Evolutionary conservation across 2,888 invertebrate species (phyloP).

Genomic region (Strigamia crassipes): DNA sequence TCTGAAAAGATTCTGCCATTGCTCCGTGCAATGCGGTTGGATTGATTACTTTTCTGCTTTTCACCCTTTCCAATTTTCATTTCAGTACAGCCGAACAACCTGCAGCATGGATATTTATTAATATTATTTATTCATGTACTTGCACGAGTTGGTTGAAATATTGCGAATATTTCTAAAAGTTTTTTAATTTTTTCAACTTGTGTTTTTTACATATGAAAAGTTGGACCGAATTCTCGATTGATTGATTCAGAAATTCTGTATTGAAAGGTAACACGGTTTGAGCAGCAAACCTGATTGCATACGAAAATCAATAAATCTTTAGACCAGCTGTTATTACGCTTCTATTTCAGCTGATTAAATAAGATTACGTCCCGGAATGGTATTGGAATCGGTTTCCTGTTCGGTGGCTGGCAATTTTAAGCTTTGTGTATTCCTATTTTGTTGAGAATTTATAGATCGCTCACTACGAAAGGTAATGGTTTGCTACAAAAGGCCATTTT

Average conservation of each 20-base stretch:
- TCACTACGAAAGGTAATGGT: background rate
- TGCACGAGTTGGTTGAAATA: background rate
- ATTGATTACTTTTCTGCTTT: background rate
- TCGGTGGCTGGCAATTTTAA: background rate
- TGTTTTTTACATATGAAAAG: background rate
- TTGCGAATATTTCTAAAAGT: background rate
- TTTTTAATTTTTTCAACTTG: background rate
- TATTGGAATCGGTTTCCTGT: background rate
- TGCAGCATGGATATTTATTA: background rate
- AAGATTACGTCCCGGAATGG: background rate
- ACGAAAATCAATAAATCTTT: conserved; percentile 31
- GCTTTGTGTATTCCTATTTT: background rate
- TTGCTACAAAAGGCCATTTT: background rate
- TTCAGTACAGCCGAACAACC: background rate
- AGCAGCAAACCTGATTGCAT: background rate
- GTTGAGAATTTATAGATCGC: conserved; percentile 7
- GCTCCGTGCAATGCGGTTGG: background rate
- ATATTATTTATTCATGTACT: background rate
- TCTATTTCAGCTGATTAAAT: conserved; percentile 29
- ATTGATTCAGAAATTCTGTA: background rate
- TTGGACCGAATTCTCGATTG: background rate
- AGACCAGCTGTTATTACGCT: conserved; percentile 2
- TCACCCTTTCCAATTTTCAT: background rate
- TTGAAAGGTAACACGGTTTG: background rate
- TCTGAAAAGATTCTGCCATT: background rate